Evolutionary conservation across 1,140 invertebrate species (phyloP), one percentile per base, ranked within the genome.

Genomic region (Pseudomyrmex pallidus): DNA sequence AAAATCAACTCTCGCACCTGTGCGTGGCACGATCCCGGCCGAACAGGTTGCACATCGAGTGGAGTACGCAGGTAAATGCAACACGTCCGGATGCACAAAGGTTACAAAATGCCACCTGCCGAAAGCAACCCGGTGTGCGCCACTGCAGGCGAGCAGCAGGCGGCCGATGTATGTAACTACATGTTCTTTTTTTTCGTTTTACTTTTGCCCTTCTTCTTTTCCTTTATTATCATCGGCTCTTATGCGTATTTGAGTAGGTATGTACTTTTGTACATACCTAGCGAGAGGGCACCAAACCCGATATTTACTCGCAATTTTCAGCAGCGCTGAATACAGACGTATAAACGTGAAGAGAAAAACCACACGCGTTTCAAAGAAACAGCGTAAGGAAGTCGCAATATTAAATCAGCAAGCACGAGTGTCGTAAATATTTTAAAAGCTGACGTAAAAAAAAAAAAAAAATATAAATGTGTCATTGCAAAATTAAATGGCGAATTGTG

Each of bases 91-190:
- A 87, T 87, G 82, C 86, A 87, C 80, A 87, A 87, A 87, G 86
- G 85, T 87, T 87, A 83, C 80, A 78, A 87, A 84, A 80, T 87
- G 86, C 87, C 87, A 85, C 87, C 87, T 87, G 87, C 84, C 82
- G 85, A 87, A 87, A 87, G 73, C 62, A 83, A 86, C 85, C 83
- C 72, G 74, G 72, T 73, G 61, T 67, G 61, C 48, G 83, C 35
- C 64, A 61, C 82, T 74, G 68, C 84, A 64, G 82, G 87, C 83
- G 82, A 83, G 59, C 87, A 86, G 85, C 88, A 89, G 88, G 88
- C 85, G 66, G 87, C 78, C 85, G 76, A 77, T 87, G 63, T 35
- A 35, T 67, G 56, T 57, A 88, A 68, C 86, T 89, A 77, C 54
- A 57, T 72, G 70, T 73, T 74, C 61, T 80, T 85, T 88, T 88